Evolutionary conservation across 1,140 invertebrate genomes (phyloP), one percentile per base, ranked within the genome.

Genomic region (Brevipalpus yothersi): DNA sequence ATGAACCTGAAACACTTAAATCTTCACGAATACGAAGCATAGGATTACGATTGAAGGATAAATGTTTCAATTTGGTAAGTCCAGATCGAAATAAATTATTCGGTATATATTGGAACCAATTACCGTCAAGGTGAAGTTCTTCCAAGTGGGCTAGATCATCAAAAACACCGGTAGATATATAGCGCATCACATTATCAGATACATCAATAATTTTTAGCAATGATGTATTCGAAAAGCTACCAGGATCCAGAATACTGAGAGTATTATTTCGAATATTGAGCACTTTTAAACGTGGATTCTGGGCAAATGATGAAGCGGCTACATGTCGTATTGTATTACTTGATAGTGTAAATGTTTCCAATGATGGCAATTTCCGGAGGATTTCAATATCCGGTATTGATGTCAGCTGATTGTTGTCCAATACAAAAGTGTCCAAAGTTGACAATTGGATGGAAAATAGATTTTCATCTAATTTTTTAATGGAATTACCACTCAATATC

Each of bases 1-100:
- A 80, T 69, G 81, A 80, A 65, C 73, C 75, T 9, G 76, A 75
- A 23, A 54, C 53, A 13, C 61, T 61, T 55, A 63, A 57, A 56
- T 66, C 66, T 53, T 67, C 65, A n/a, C 66, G 76, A 53, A 86
- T 79, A 56, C 77, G 76, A 1, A 77, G 73, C 53, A 91, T 71
- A 0, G 85, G 82, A 72, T 92, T 92, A 2, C 77, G 78, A 5
- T 83, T 86, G 41, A 91, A 72, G 67, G 87, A 86, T 1, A 92
- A 69, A 74, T 80, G 81, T 1, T 76, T 76, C 0, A 90, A 66
- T 3, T 77, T 76, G 5, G 53, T 4, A 2, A 59, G 10, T 9
- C 10, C 15, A 0, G 82, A 80, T 15, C 86, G 70, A 45, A 83
- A 81, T 13, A 90, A 67, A 0, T 83, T 80, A 54, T 69, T 71